A percentile compares a stretch with the other conserved stretches of the same genome.
Conservation (phyloP, 2,888 invertebrate species). For the Acrocera orbiculus region DNA sequence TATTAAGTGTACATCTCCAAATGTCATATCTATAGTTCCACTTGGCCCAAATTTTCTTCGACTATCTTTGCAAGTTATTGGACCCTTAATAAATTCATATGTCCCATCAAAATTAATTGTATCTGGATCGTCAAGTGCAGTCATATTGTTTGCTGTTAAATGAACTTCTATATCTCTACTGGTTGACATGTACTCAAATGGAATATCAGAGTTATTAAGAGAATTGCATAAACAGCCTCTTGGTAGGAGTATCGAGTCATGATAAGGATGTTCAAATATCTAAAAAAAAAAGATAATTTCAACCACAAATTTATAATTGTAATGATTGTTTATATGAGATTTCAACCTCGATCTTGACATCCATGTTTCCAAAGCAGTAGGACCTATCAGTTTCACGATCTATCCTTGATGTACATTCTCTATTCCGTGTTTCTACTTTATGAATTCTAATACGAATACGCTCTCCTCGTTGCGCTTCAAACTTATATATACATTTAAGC, state of each 20-base stretch:
- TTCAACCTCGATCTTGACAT: constrained; percentile 42
- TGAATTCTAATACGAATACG: constrained; percentile 58
- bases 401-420: constrained; percentile 28
- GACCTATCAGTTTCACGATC: constrained; percentile 47
- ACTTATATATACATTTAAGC: constrained; percentile 75
- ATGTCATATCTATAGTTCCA: constrained; percentile 50
- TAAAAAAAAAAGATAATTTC: too few relatives aligned
- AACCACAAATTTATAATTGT: constrained; percentile 1
- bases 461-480: constrained; percentile 70
- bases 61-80: constrained; percentile 50
- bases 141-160: constrained; percentile 69
- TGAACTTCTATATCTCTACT: constrained; percentile 61
- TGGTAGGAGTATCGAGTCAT: constrained; percentile 48
- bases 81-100: constrained; percentile 60
- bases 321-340: background rate
- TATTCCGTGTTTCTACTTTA: constrained; percentile 46
- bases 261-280: constrained; percentile 61
- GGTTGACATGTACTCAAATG: constrained; percentile 60
- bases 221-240: constrained; percentile 66
- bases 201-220: constrained; percentile 33
- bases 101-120: constrained; percentile 69
- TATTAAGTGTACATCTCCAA: constrained; percentile 24
- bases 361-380: constrained; percentile 51
- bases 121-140: constrained; percentile 68
- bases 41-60: constrained; percentile 56